phyloP scores from a whole-genome alignment of 2,888 invertebrate species.

The Archaeoteleia sp. region DNA sequence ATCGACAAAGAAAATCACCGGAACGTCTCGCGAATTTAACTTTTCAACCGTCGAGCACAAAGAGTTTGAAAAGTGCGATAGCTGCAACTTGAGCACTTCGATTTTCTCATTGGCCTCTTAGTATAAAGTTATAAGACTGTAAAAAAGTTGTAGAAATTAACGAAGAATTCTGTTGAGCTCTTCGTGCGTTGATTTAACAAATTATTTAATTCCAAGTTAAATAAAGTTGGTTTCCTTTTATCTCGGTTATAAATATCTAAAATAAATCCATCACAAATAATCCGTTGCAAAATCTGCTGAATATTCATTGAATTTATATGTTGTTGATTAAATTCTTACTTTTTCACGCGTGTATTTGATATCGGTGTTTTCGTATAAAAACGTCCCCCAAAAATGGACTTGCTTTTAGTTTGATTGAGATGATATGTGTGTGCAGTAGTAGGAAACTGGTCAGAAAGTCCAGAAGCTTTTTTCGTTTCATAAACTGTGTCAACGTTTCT shows the following conservation, averaged over 20 bases:
- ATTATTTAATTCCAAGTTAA: neutral
- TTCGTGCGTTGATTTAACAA: neutral
- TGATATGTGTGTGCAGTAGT: constrained; percentile 59
- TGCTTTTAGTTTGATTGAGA: constrained; percentile 56
- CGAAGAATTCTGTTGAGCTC: constrained; percentile 3
- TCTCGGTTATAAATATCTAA: neutral
- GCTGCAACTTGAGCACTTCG: constrained; percentile 11
- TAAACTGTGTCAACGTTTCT: constrained; percentile 26
- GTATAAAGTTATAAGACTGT: constrained; percentile 10
- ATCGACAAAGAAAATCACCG: constrained; percentile 17
- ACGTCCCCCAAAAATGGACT: constrained; percentile 22
- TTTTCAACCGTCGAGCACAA: constrained; percentile 19
- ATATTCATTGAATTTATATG: no score
- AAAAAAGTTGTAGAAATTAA: constrained; percentile 21
- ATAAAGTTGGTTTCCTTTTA: neutral
- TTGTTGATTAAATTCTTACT: constrained; percentile 19
- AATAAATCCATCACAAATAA: neutral
- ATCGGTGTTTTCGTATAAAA: constrained; percentile 27
- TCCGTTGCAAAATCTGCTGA: neutral
- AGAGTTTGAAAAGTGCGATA: constrained; percentile 16
- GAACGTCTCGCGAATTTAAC: constrained; percentile 18
- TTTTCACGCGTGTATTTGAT: constrained; percentile 29
- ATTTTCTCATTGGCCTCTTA: constrained; percentile 12
- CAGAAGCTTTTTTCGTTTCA: constrained; percentile 21
- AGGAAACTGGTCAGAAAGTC: constrained; percentile 48